Conservation (phyloP, 2,113 vertebrate genomes). For the Scomber japonicus region DNA sequence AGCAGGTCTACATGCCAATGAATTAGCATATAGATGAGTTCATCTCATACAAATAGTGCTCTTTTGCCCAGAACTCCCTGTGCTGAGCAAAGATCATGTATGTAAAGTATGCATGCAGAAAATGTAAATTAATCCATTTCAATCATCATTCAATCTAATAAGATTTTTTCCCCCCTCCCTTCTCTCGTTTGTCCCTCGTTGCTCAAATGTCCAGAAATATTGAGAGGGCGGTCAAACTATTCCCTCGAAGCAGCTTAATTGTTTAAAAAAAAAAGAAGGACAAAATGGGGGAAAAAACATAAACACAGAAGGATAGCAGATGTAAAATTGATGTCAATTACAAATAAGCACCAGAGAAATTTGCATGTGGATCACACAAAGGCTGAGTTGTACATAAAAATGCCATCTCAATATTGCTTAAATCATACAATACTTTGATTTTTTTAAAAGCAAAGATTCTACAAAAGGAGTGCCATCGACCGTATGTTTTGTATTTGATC, state of each 20-base stretch:
- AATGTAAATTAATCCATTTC: slow-evolving; percentile 88
- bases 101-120: slow-evolving; percentile 86
- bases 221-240: slow-evolving; percentile 70
- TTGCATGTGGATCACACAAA: slow-evolving; percentile 43
- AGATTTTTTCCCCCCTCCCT: slow-evolving; percentile 52
- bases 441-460: slow-evolving; percentile 44
- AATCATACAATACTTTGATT: slow-evolving; percentile 31
- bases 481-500: slow-evolving; percentile 79
- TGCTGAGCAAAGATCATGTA: slow-evolving; percentile 86
- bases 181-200: slow-evolving; percentile 77
- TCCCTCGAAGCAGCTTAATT: slow-evolving; percentile 75
- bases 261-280: slow-evolving; percentile 65
- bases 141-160: slow-evolving; percentile 86
- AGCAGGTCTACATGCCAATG: slow-evolving; percentile 86
- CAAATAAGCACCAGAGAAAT: slow-evolving; percentile 45
- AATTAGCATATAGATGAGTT: slow-evolving; percentile 92
- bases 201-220: slow-evolving; percentile 79
- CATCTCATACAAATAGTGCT: slow-evolving; percentile 88
- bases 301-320: slow-evolving; percentile 6
- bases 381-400: slow-evolving; percentile 36
- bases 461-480: slow-evolving; percentile 67
- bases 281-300: not conserved
- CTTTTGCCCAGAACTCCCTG: slow-evolving; percentile 86
- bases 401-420: slow-evolving; percentile 24
- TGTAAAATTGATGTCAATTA: slow-evolving; percentile 31